A percentile compares a stretch with the other conserved stretches of the same genome.
These are phyloP conservation scores for Orchesella flavescens DNA, from an alignment of 2,888 invertebrate species.

Conservation along the genomic window DNA sequence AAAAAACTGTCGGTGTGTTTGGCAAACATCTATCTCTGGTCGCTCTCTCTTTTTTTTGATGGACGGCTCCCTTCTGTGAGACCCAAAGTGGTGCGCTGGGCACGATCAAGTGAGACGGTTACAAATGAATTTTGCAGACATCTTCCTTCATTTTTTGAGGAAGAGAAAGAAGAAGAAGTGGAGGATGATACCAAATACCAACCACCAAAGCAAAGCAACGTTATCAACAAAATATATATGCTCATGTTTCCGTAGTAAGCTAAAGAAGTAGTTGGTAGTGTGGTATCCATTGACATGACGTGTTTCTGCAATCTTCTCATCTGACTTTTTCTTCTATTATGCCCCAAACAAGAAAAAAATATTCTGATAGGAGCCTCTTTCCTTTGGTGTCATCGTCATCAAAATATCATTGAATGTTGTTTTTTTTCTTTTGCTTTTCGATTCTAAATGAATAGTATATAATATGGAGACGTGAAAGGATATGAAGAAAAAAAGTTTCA, in stretches of 20 bases:
- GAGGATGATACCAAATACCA: not conserved
- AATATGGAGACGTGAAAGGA: not conserved
- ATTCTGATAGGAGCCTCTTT: not conserved
- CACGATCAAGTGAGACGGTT: constrained; percentile 53
- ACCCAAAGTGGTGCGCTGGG: constrained; percentile 52
- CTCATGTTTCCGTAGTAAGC: not conserved
- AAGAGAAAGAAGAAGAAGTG: constrained; percentile 18
- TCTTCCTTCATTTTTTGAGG: constrained; percentile 5
- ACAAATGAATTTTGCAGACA: constrained; percentile 54
- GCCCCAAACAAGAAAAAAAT: not conserved
- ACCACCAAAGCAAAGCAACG: too few relatives aligned
- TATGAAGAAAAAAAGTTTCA: constrained; percentile 29
- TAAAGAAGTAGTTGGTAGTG: not conserved
- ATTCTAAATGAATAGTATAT: not conserved
- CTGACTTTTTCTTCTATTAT: not conserved
- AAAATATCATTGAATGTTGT: not conserved
- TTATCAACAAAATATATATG: not conserved
- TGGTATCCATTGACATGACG: constrained; percentile 2
- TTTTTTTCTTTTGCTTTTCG: not conserved
- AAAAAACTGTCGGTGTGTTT: constrained; percentile 36
- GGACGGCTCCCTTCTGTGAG: constrained; percentile 62
- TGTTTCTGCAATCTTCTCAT: constrained; percentile 18
- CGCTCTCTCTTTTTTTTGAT: constrained; percentile 60
- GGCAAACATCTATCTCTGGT: constrained; percentile 11
- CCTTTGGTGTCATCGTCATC: not conserved